Evolutionary conservation across 2,113 vertebrate species (phyloP).

Genomic region (Chloebia gouldiae): DNA sequence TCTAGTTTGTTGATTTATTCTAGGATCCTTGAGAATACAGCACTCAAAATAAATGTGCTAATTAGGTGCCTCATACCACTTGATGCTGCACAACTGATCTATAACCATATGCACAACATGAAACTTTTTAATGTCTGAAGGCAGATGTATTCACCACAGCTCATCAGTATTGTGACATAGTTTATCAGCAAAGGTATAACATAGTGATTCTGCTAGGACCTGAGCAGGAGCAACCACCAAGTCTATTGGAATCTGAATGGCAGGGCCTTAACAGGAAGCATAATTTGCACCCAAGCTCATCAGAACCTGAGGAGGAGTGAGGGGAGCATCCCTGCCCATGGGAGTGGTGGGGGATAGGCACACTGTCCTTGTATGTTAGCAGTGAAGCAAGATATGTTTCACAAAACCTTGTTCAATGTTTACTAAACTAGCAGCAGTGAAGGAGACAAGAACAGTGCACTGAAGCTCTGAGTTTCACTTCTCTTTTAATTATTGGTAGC

Average conservation of each 20-base stretch:
- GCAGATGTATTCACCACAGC: background rate
- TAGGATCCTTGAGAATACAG: background rate
- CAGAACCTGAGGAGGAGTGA: background rate
- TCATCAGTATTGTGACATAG: background rate
- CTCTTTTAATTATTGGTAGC: background rate
- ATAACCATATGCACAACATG: fast-evolving
- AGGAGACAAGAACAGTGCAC: background rate
- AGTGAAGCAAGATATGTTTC: background rate
- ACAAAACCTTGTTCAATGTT: background rate
- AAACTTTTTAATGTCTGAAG: background rate
- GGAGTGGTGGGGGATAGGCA: background rate
- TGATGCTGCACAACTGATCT: background rate
- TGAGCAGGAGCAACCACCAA: background rate
- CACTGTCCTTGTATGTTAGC: fast-evolving
- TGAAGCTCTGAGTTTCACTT: background rate
- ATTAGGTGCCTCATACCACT: background rate
- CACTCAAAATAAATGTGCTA: background rate
- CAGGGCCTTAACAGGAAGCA: background rate
- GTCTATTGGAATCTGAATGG: background rate
- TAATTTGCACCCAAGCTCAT: background rate
- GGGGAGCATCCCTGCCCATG: background rate
- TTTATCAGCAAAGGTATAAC: background rate
- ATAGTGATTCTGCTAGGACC: background rate
- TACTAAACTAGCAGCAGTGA: background rate
- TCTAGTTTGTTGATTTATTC: background rate